A percentile compares a stretch with the other conserved stretches of the same genome.
Conservation (phyloP, 2,113 vertebrate genomes). For the Emberiza fucata region DNA sequence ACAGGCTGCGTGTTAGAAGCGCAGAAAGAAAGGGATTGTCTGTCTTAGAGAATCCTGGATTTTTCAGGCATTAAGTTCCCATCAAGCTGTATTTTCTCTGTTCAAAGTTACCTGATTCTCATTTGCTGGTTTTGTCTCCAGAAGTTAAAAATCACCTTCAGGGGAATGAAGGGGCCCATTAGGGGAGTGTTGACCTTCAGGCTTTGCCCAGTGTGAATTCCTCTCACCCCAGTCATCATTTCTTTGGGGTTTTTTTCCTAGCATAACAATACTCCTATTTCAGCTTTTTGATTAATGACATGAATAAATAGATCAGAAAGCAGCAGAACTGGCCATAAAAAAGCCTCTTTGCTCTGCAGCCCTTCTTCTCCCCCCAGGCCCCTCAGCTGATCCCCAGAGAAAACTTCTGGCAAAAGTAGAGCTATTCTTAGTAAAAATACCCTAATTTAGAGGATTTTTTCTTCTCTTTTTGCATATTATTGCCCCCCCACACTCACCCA, state of each 20-base stretch:
- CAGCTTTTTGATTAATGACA: constrained; percentile 15
- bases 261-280: background rate
- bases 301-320: constrained; percentile 19
- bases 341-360: background rate
- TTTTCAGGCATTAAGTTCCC: background rate
- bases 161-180: background rate
- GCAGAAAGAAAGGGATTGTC: background rate
- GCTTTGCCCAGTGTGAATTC: constrained; percentile 11
- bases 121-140: background rate
- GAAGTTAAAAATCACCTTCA: constrained; percentile 7
- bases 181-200: background rate
- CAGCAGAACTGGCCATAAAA: background rate
- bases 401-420: background rate
- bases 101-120: background rate
- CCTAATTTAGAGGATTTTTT: background rate
- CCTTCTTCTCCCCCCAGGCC: background rate
- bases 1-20: background rate
- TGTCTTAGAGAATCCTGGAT: background rate
- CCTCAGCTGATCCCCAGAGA: background rate
- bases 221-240: background rate
- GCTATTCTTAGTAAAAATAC: background rate
- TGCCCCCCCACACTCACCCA: background rate
- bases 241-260: background rate
- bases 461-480: background rate
- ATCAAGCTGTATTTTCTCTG: background rate